Evolutionary conservation across 92 coral and sea anemone genomes (phyloP), one percentile per base, ranked within the genome.

Genomic region (Paragorgia papillata): DNA sequence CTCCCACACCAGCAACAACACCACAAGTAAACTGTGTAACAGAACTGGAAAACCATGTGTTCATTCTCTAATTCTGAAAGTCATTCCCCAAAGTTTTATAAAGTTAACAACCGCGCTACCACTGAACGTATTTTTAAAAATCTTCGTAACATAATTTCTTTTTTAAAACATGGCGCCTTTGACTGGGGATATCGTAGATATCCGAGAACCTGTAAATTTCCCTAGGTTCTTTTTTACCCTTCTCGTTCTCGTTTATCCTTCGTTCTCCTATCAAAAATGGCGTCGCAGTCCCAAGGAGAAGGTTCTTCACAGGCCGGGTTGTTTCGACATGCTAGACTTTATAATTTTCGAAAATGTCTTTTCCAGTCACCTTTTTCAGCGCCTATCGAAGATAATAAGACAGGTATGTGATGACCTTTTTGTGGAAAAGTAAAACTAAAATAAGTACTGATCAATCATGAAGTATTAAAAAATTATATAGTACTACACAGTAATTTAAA

Each of bases 1-100:
- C 91, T 58, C 88, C 95, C 80, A 89, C 98, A 8, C 98, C 98
- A 18, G 80, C 95, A 0, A 90, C 98, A 31, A 96, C 95, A 25
- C 97, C 98, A 59, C 85, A 89, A 54, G 89, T 89, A 60, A 91
- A 91, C 79, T 94, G 98, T 35, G 88, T 51, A 31, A 87, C 53
- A 46, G 97, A 89, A 62, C 91, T 88, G 2, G 62, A 18, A 34
- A 31, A 29, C 77, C 77, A 70, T 9, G 37, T 30, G 22, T 14
- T 50, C 77, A 70, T 70, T 7, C 10, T 67, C 51, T 25, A 17
- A 19, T 44, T 78, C 29, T 63, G 18, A 7, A 63, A 56, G 29
- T 30, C 49, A 20, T 18, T 63, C 31, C 31, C 64, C 74, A 44
- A 54, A 19, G 43, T 41, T 46, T 18, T 48, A 18, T 27, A 46